Conservation (phyloP, 1,140 invertebrate species). For the Halictus rubicundus region DNA sequence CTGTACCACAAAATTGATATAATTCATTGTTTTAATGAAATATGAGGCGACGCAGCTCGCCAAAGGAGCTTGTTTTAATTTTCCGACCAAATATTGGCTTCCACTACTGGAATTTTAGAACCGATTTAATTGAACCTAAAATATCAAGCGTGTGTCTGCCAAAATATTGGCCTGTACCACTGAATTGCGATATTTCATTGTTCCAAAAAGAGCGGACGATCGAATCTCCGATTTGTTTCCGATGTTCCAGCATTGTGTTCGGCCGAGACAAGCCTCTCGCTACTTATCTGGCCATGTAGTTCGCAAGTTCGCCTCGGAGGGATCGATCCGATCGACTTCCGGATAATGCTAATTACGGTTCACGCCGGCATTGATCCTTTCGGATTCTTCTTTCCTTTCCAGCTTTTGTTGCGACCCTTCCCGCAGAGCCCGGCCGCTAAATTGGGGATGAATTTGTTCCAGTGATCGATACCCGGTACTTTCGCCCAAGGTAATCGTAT, state of each 20-base stretch:
- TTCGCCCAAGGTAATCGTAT: not conserved
- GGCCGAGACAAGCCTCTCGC: not conserved
- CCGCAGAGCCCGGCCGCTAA: not conserved
- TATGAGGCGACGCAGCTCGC: no score
- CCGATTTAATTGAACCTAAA: no score
- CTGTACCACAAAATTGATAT: not conserved
- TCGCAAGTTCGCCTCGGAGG: not conserved
- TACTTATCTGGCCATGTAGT: not conserved
- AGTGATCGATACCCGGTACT: not conserved
- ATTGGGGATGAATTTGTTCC: not conserved
- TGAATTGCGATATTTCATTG: not conserved
- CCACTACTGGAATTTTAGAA: not conserved
- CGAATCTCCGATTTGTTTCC: not conserved
- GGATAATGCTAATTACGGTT: slow-evolving; percentile 15
- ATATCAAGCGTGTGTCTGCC: no score
- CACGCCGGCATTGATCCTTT: slow-evolving; percentile 10
- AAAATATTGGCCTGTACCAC: not conserved
- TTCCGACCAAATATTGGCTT: no score
- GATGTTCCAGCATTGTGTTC: not conserved
- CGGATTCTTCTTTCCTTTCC: not conserved
- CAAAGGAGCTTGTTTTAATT: no score
- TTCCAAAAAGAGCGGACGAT: not conserved
- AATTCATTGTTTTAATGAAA: no score
- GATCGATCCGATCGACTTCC: slow-evolving; percentile 14
- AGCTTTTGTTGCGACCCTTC: slow-evolving; percentile 2